Percentiles rank a stretch among this genome's conserved stretches.
phyloP scores from a whole-genome alignment of 92 coral and sea anemone genomes.

The Meandrina meandrites region DNA sequence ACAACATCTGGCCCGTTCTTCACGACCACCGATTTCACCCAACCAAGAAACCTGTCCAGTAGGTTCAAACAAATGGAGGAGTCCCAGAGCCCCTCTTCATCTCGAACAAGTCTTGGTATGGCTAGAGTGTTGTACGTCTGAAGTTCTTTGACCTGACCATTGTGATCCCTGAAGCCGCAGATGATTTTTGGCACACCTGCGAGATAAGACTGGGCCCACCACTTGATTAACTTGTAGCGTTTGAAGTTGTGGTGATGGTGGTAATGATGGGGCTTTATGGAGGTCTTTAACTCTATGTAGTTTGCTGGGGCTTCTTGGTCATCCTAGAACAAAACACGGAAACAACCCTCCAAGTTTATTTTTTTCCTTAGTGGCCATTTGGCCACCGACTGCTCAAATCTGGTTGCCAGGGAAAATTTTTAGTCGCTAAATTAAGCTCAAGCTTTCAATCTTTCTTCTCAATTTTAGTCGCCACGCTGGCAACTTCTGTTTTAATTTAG shows the following conservation, averaged over 20 bases:
- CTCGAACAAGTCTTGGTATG: conserved; percentile 77
- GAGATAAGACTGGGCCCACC: conserved; percentile 99
- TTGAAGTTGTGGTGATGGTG: conserved; percentile 84
- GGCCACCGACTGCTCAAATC: too few relatives aligned
- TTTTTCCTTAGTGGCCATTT: too few relatives aligned
- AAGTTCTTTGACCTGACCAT: conserved; percentile 79
- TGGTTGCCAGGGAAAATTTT: too few relatives aligned
- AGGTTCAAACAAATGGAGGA: conserved; percentile 84
- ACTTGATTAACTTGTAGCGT: conserved; percentile 91
- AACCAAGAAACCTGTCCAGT: conserved; percentile 78
- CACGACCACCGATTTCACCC: conserved; percentile 78
- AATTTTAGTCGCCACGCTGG: too few relatives aligned
- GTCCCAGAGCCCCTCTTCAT: conserved; percentile 80
- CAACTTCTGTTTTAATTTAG: too few relatives aligned
- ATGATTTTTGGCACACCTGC: conserved; percentile 96
- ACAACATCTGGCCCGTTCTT: conserved; percentile 70
- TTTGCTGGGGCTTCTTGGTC: conserved; percentile 78
- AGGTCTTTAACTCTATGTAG: conserved; percentile 93
- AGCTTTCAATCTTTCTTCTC: too few relatives aligned
- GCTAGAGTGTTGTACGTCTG: conserved; percentile 92
- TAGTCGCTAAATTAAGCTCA: too few relatives aligned
- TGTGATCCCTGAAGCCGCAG: conserved; percentile 89
- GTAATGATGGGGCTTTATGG: conserved; percentile 74
- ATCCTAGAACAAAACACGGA: conserved; percentile 40
- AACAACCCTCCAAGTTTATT: too few relatives aligned